Base-by-base conservation (phyloP, 2,888 invertebrate species). In the Sinelater perroti region DNA sequence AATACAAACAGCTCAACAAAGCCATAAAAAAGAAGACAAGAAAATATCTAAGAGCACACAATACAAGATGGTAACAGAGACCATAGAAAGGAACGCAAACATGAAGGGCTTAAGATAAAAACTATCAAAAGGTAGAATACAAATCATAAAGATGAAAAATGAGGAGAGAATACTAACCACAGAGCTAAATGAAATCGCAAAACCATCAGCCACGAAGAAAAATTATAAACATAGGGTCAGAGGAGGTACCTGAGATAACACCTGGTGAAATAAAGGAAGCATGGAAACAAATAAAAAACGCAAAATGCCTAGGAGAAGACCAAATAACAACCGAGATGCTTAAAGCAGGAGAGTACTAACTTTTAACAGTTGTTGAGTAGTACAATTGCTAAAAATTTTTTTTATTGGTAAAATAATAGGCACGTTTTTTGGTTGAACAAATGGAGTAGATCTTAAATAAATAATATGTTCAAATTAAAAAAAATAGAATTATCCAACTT, bases 41-140 rank as follows among this genome's bases (percentile, higher is more conserved):
- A 30, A 30, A 4, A 30, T 6, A 4, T 30, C 10, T 30, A n/a
- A 6, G 30, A 30, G n/a, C 30, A n/a, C 11, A 30, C n/a, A n/a
- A 30, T n/a, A n/a, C 30, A 33, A 14, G n/a, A 16, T 35, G n/a
- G 35, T 35, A 17, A 17, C 16, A 17, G 35, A 16, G 17, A 35
- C 35, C 35, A 35, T 35, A 35, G 1, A 40, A 40, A 40, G 21
- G n/a, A 40, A 40, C 13, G 13, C 20, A 40, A 40, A 40, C 20
- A 38, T 16, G 38, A 38, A 11, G 20, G 18, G 17, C 4, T 38
- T 38, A 38, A 38, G 38, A 38, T 38, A 18, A 18, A 16, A 18
- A 3, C 6, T 6, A 18, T 38, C 38, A 3, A 38, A 18, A 38
- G 38, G 38, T 20, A 38, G 38, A 38, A 38, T 10, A 38, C 38